A percentile compares a stretch with the other conserved stretches of the same genome.
phyloP scores from a whole-genome alignment of 2,113 vertebrate species.

The Colistium nudipinnis region DNA sequence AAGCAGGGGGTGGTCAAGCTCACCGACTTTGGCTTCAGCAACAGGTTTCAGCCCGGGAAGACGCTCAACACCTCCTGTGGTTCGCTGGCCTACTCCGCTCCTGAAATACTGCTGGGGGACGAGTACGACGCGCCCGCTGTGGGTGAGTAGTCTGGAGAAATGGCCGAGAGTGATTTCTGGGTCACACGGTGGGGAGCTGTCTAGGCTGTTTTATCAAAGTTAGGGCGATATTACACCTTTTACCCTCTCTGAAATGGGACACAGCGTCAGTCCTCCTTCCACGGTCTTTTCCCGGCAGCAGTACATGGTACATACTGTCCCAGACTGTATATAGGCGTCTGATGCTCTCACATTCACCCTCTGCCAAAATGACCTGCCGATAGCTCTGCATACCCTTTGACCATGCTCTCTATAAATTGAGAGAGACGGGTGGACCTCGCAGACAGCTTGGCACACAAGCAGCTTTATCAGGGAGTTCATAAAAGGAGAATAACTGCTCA shows the following conservation, averaged over 20 bases:
- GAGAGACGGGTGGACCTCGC: conserved; percentile 13
- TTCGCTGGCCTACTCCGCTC: conserved; percentile 97
- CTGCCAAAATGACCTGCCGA: conserved; percentile 13
- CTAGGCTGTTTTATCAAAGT: neutral
- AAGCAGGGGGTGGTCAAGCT: conserved; percentile 98
- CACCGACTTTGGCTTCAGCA: conserved; percentile 99
- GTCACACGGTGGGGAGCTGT: neutral
- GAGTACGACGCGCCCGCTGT: conserved; percentile 98
- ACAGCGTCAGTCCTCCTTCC: conserved; percentile 20
- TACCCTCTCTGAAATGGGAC: neutral
- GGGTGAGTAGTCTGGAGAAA: conserved; percentile 71
- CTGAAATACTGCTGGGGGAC: conserved; percentile 96
- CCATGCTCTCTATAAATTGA: neutral
- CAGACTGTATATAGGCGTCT: neutral
- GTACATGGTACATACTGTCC: conserved; percentile 3
- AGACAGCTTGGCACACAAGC: conserved; percentile 17
- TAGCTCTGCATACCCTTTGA: conserved; percentile 12
- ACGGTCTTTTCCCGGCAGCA: conserved; percentile 10
- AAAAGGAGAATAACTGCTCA: conserved; percentile 27
- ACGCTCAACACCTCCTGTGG: conserved; percentile 97
- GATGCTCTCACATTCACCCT: conserved; percentile 21
- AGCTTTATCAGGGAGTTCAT: conserved; percentile 46
- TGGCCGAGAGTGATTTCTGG: neutral
- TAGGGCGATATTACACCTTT: neutral
- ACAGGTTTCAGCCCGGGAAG: conserved; percentile 96